Conservation (phyloP, 2,797 vertebrate genomes). For the Melopsittacus undulatus region DNA sequence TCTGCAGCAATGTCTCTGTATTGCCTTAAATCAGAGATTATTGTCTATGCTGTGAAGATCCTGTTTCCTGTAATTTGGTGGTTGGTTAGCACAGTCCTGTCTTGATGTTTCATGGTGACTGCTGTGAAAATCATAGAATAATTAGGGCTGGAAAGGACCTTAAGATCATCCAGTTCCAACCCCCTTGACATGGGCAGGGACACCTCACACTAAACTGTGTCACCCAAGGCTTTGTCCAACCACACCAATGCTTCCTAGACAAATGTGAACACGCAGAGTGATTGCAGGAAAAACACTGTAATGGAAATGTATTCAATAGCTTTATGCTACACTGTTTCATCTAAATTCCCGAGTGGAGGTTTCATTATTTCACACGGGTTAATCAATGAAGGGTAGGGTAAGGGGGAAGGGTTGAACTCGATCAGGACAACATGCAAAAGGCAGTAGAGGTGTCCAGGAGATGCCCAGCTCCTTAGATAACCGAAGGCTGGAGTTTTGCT, state of each 20-base stretch:
- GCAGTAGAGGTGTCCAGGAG: background rate
- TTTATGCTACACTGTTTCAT: background rate
- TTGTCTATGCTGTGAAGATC: background rate
- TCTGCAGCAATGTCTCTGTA: background rate
- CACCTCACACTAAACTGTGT: background rate
- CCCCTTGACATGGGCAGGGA: background rate
- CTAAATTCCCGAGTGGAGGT: background rate
- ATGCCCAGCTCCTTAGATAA: background rate
- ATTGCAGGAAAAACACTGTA: background rate
- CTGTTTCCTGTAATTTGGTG: background rate
- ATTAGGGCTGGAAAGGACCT: background rate
- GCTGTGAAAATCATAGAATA: background rate
- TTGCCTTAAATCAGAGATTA: background rate
- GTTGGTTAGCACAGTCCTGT: background rate
- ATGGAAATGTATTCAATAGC: background rate
- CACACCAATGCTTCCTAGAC: background rate
- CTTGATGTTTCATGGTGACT: background rate
- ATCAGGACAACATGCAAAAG: rapidly evolving
- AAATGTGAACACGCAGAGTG: background rate
- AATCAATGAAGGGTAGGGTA: background rate
- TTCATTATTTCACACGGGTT: background rate
- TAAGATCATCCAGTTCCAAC: background rate
- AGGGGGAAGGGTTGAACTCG: background rate
- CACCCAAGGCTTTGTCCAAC: background rate
- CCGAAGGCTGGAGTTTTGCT: background rate